These are phyloP conservation scores for Drymodes brunneopygia DNA, from an alignment of 2,113 vertebrate species.

Conservation along the genomic window DNA sequence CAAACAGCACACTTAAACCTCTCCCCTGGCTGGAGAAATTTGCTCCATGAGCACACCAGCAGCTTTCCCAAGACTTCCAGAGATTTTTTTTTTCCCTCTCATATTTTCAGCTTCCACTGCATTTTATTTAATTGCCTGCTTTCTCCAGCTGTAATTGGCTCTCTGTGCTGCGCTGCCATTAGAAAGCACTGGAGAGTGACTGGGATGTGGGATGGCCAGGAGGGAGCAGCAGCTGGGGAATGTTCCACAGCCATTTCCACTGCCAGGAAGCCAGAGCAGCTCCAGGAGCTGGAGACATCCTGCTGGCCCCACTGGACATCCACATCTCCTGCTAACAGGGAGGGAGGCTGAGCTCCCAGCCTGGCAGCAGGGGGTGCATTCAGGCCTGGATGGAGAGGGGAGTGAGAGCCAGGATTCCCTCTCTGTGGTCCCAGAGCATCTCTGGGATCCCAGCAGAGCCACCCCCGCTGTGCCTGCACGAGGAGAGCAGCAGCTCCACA, in stretches of 20 bases:
- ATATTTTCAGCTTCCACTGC: neutral
- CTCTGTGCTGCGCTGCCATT: neutral
- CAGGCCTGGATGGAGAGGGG: rapidly evolving
- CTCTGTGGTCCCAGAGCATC: neutral
- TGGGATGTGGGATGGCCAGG: neutral
- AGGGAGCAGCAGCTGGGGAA: neutral
- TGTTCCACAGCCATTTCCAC: neutral
- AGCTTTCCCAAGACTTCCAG: neutral
- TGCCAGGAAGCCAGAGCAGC: neutral
- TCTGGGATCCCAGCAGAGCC: neutral
- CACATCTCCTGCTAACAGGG: neutral
- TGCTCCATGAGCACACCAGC: neutral
- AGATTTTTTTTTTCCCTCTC: neutral
- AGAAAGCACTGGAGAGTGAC: neutral
- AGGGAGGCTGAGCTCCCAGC: neutral
- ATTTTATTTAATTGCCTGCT: neutral
- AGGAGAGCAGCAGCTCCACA: neutral
- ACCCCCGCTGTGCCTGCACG: rapidly evolving
- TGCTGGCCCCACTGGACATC: rapidly evolving
- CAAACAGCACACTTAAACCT: rapidly evolving
- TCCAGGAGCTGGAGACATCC: neutral
- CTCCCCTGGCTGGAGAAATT: neutral
- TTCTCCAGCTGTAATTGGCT: neutral
- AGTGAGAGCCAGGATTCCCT: neutral
- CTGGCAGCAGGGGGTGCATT: neutral